Base-by-base conservation (phyloP, 2,797 vertebrate genomes). In the Acipenser oxyrinchus region DNA sequence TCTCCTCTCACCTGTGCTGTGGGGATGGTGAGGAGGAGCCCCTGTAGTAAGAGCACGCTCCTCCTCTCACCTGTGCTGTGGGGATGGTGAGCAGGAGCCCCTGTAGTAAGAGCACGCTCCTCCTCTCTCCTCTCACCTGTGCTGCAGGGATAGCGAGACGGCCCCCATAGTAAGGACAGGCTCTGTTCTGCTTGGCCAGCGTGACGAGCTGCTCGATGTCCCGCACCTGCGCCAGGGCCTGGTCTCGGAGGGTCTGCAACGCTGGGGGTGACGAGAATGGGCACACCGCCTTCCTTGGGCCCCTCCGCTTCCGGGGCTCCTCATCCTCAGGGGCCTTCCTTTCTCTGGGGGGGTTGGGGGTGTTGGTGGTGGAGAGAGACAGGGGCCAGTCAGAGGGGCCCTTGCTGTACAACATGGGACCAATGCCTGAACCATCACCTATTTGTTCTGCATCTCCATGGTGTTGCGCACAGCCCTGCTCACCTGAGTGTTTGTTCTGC, bases 161-260 rank as follows among this genome's bases (percentile, higher is more conserved):
- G 52, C 52, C 8, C 12, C 12, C 2, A 3, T 9, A 55, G 12
- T 55, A 55, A 55, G 8, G 95, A 66, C 95, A 98, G 10, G 93
- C 87, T 69, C 84, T 89, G 0, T 71, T 81, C 67, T 94, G 85
- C 76, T 76, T 90, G 62, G 94, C 95, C 64, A 93, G 83, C n/a
- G 85, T 73, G 73, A 93, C 82, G 75, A 99, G 77, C 75, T 97
- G 92, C 76, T 99, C 97, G 0, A 99, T 91, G 72, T 99, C 97
- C 18, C 89, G 91, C 71, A 95, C 92, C 49, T 84, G 78, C 10
- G 89, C 88, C n/a, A 97, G 79, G 70, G 93, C 69, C 71, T 91
- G 85, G 6, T 99, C 93, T 1, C 92, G 86, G 80, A 99, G 89
- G 62, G 87, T 81, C 84, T 93, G 92, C 86, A 94, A 81, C 23